Evolutionary conservation across 2,113 vertebrate genomes (phyloP), one percentile per base, ranked within the genome.

Genomic region (Notothenia rossii): DNA sequence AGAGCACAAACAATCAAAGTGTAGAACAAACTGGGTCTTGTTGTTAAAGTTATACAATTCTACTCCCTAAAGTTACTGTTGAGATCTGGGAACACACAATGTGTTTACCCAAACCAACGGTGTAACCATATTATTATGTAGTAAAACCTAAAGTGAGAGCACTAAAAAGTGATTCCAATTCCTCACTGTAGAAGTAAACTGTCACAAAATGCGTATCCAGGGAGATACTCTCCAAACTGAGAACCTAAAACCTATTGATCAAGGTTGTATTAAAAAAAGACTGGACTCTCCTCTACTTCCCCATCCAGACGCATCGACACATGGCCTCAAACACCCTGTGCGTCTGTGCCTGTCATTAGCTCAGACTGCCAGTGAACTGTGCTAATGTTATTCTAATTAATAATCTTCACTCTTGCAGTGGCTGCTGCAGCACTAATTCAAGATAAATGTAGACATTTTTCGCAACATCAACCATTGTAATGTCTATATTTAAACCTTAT

Each of bases 321-420:
- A 49, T 20, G 50, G 18, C 40, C 82, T 45, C 73, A 83, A 83
- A 86, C 53, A 89, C 83, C 67, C 63, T 36, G 69, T 71, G 74
- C 90, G 83, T 88, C 90, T 90, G 77, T 75, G 79, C 69, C 72
- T 71, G 83, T 84, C 81, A 86, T 90, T 82, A 89, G 59, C 76
- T 78, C 77, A 36, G 51, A 69, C 80, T 61, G 82, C 78, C 84
- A 85, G 73, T 86, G 89, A 85, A 86, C 86, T 64, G 73, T 78
- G 87, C 81, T 85, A 85, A 88, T 89, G 82, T 79, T 72, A 65
- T 83, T 83, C 67, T 65, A 78, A 86, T 89, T 82, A 84, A 79
- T 86, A 68, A 78, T 61, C 88, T 80, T 77, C 5, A 77, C 86
- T 78, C 77, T 85, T 65, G 55, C 70, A 59, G 71, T 25, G 55